Base-by-base conservation (phyloP, 2,113 vertebrate species). In the Argyrosomus japonicus region DNA sequence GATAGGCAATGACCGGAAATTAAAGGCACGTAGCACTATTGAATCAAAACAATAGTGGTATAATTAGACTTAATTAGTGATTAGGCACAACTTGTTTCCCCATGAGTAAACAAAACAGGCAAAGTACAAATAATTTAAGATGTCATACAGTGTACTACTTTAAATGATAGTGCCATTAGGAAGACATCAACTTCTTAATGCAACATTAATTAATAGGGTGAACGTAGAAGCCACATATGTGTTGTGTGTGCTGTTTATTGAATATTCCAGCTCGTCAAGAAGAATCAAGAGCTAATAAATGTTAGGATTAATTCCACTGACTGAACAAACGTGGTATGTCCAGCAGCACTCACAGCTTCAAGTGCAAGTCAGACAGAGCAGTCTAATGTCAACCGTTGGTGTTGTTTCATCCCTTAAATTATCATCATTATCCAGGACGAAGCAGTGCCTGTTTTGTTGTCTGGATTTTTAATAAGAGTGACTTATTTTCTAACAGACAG, bases 351-450 rank as follows among this genome's bases (percentile, higher is more conserved):
- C 23, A 62, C 3, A 2, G 25, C 15, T 29, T 58, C 40, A 23
- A 47, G 23, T 40, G 14, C 12, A 1, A 23, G 36, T 70, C 58
- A 57, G 43, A 67, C 17, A 18, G 62, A 43, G 27, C 29, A 11
- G 56, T 6, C 19, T 58, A 12, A 73, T 50, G 29, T 15, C 15
- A 40, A 29, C 43, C 12, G 12, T 14, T 25, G 27, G 19, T 12
- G 14, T 68, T 17, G 47, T 58, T 17, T 65, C 13, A 51, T 64
- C 73, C 32, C 58, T 67, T 43, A 43, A 68, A 58, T 64, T 29
- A 77, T 77, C 21, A 60, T 51, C 43, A 67, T 43, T 57, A 69
- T 51, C 51, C 45, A 58, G 53, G 61, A 15, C 9, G 12, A 72
- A 13, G 9, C n/a, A 4, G 10, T 14, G 15, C 5, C 21, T 36